Percentiles rank a stretch among this genome's conserved stretches.
Conservation (phyloP, 2,888 invertebrate genomes). For the Erebia palarica region DNA sequence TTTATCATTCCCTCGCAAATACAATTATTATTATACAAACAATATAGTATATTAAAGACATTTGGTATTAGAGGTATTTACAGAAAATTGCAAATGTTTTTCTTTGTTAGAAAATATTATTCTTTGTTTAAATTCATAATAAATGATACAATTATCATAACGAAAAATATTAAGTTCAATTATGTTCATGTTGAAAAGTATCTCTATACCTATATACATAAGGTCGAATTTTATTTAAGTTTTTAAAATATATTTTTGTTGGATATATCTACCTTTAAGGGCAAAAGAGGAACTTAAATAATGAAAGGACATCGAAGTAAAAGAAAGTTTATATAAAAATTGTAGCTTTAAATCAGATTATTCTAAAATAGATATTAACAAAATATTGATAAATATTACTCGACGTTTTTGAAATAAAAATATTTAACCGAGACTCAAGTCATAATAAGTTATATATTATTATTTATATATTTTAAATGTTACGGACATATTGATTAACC, state of each 20-base stretch:
- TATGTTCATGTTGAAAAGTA: background rate
- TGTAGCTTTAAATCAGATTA: slow-evolving; percentile 47
- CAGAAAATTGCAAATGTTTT: background rate
- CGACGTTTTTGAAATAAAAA: slow-evolving; percentile 26
- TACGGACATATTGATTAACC: background rate
- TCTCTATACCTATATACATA: background rate
- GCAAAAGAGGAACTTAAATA: slow-evolving; percentile 4
- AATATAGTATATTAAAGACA: background rate
- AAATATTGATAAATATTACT: slow-evolving; percentile 34
- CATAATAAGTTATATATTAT: background rate
- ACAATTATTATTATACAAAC: background rate
- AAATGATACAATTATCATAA: background rate
- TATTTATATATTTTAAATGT: background rate
- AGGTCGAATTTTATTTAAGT: background rate
- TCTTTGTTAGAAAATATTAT: background rate
- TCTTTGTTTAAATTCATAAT: background rate
- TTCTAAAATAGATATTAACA: slow-evolving; percentile 54
- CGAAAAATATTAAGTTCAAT: background rate
- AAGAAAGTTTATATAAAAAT: slow-evolving; percentile 27
- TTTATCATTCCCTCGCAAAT: slow-evolving; percentile 25
- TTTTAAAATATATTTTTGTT: background rate
- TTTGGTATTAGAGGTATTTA: slow-evolving; percentile 7
- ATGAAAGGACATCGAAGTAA: slow-evolving; percentile 39
- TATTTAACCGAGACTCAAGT: slow-evolving; percentile 52
- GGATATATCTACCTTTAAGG: background rate